Evolutionary conservation across 2,888 invertebrate species (phyloP).

Genomic region (Microctonus hyperodae): DNA sequence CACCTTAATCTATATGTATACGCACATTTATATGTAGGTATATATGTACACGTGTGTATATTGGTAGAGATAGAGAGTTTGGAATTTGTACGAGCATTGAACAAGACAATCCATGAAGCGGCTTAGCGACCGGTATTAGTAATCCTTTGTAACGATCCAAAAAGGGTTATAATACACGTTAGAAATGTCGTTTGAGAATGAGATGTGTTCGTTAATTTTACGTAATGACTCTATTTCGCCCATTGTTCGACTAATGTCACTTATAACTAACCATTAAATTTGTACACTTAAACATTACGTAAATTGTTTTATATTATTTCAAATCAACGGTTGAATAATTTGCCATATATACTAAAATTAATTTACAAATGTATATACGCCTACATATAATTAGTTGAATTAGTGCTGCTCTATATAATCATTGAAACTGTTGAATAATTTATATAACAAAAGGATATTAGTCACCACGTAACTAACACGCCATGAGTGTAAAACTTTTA

Average conservation of each 20-base stretch:
- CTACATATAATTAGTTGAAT: neutral
- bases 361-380: neutral
- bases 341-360: no score
- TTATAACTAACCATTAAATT: neutral
- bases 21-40: no score
- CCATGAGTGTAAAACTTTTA: neutral
- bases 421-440: neutral
- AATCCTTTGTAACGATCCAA: conserved; percentile 42
- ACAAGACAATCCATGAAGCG: conserved; percentile 30
- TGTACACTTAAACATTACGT: neutral
- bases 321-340: no score
- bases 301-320: neutral
- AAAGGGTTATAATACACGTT: conserved; percentile 14
- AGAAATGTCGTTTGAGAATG: neutral
- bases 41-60: neutral
- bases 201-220: conserved; percentile 4
- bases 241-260: conserved; percentile 2
- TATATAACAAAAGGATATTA: neutral
- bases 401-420: neutral
- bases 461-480: neutral
- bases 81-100: conserved; percentile 2
- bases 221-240: conserved; percentile 3
- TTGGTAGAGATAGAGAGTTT: neutral
- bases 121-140: conserved; percentile 38
- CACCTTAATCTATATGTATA: neutral